These are phyloP conservation scores for Anthophora plumipes DNA, from an alignment of 2,888 invertebrate genomes.

Conservation along the genomic window DNA sequence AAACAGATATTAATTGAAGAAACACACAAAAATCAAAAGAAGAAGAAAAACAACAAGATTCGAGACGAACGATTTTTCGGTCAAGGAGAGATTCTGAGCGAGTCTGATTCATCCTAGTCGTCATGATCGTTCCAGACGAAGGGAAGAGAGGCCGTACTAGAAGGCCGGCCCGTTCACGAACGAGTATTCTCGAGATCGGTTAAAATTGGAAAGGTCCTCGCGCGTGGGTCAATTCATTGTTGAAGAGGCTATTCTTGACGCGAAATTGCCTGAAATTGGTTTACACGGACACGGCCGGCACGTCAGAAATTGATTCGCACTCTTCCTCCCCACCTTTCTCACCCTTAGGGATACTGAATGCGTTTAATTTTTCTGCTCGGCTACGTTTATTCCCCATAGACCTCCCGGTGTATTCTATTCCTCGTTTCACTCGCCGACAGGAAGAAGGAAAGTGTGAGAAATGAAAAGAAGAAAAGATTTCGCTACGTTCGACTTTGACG, in stretches of 20 bases:
- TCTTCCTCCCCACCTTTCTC: constrained; percentile 28
- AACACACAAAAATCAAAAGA: too few relatives aligned
- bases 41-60: constrained; percentile 5
- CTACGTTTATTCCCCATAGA: constrained; percentile 70
- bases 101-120: constrained; percentile 70
- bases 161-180: constrained; percentile 52
- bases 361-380: constrained; percentile 77
- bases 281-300: constrained; percentile 80
- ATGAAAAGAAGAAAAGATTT: background rate
- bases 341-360: constrained; percentile 66
- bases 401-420: constrained; percentile 27
- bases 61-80: constrained; percentile 32
- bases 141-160: constrained; percentile 50
- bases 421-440: background rate
- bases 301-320: constrained; percentile 82
- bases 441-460: background rate
- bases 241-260: constrained; percentile 84
- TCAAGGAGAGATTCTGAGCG: constrained; percentile 68
- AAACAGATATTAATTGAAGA: background rate
- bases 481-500: background rate
- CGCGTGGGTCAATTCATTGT: constrained; percentile 82
- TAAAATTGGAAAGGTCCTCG: constrained; percentile 83
- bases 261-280: constrained; percentile 85
- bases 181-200: constrained; percentile 76
- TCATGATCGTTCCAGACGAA: constrained; percentile 57